Conservation (phyloP, 2,797 vertebrate genomes). For the Enteromius mattozi region DNA sequence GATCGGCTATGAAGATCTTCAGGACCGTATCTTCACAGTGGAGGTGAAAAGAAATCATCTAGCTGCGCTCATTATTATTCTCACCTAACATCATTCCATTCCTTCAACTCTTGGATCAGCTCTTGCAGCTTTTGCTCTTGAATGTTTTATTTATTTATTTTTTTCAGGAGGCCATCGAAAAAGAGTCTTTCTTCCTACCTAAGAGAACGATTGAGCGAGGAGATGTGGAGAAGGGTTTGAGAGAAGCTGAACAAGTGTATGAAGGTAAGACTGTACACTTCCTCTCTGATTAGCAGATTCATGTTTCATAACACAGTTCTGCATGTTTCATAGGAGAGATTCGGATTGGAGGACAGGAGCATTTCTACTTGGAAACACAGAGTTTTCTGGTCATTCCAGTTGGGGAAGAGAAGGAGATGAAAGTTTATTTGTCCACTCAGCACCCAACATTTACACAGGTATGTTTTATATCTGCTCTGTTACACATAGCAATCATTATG, state of each 20-base stretch:
- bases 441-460: slow-evolving; percentile 75
- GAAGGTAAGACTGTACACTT: slow-evolving; percentile 68
- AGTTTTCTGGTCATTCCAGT: slow-evolving; percentile 79
- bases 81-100: not conserved
- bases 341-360: slow-evolving; percentile 79
- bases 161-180: slow-evolving; percentile 77
- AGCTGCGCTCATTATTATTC: no score
- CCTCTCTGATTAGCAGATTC: not conserved
- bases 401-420: slow-evolving; percentile 79
- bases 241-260: slow-evolving; percentile 66
- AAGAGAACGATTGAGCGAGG: slow-evolving; percentile 68
- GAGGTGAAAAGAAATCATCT: slow-evolving; percentile 67
- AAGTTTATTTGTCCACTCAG: slow-evolving; percentile 76
- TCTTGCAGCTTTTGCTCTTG: no score
- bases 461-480: not conserved
- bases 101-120: no score
- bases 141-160: not conserved
- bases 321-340: slow-evolving; percentile 70
- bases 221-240: slow-evolving; percentile 70
- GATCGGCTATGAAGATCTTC: slow-evolving; percentile 76
- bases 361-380: slow-evolving; percentile 86
- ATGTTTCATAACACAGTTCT: not conserved
- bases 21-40: slow-evolving; percentile 71
- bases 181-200: slow-evolving; percentile 74
- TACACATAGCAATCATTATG: no score